Percentiles rank a stretch among this genome's conserved stretches.
These are phyloP conservation scores for Lipophrys pholis DNA, from an alignment of 2,113 vertebrate genomes.

Conservation along the genomic window DNA sequence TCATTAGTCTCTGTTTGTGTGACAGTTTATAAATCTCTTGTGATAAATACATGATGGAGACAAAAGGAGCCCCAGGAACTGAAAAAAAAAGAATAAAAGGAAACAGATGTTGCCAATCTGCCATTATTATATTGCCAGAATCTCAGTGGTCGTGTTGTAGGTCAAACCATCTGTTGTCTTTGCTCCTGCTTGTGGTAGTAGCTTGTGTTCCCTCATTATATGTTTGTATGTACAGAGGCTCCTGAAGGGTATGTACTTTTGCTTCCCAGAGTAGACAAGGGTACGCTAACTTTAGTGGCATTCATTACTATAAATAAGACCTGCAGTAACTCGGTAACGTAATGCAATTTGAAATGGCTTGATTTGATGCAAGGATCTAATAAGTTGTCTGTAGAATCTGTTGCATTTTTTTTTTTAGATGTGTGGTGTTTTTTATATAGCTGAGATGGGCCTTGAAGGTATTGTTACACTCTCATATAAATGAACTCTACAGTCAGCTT, in stretches of 20 bases:
- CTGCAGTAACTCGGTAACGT: conserved; percentile 58
- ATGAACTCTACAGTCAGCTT: too few relatives aligned
- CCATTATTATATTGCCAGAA: conserved; percentile 65
- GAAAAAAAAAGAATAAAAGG: conserved; percentile 49
- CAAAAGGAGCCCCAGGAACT: conserved; percentile 56
- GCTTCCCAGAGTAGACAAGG: conserved; percentile 71
- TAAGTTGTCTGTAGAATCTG: conserved; percentile 15
- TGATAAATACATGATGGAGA: conserved; percentile 64
- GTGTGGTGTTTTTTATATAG: too few relatives aligned
- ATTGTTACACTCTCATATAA: too few relatives aligned
- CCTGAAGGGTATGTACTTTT: conserved; percentile 61
- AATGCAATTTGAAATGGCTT: conserved; percentile 47
- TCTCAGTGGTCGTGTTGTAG: conserved; percentile 50
- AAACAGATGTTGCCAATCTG: conserved; percentile 71
- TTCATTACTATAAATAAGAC: conserved; percentile 80
- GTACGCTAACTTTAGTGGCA: conserved; percentile 69
- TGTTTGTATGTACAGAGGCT: conserved; percentile 47
- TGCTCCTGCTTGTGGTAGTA: conserved; percentile 56
- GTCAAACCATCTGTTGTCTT: conserved; percentile 77
- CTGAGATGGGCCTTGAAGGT: too few relatives aligned
- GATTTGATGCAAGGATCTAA: conserved; percentile 12
- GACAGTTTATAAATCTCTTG: conserved; percentile 55
- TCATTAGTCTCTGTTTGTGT: conserved; percentile 17
- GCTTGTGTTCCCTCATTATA: conserved; percentile 39
- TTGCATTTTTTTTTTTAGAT: not conserved